Evolutionary conservation across 2,888 invertebrate genomes (phyloP), one percentile per base, ranked within the genome.

Genomic region (Fragum fragum): DNA sequence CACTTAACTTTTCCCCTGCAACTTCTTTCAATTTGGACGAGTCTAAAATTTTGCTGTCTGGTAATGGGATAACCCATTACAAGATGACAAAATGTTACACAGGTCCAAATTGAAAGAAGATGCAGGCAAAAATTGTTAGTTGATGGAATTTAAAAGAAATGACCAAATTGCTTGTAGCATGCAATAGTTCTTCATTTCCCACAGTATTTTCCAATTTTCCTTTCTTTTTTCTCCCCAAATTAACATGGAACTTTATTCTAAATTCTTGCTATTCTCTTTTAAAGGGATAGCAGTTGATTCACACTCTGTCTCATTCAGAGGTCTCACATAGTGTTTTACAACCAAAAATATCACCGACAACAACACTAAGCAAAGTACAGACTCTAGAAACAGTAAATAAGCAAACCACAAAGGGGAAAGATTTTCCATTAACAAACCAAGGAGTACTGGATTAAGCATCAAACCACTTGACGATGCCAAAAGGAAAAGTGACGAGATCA

Each of bases 351-450:
- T 72, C 14, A 55, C 39, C n/a, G 79, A 28, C 68, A 85, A 76
- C 21, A 83, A n/a, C 23, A 55, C 32, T n/a, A 86, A 74, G 59
- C 73, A 80, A 5, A 81, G 11, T 61, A 76, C 39, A 21, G 80
- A 80, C 36, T 88, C 79, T 2, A 39, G 63, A 18, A 87, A 55
- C 21, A 87, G 39, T 2, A 89, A 68, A 52, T 87, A 88, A 5
- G 82, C 76, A 75, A 84, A 88, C 76, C 81, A 85, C 72, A 89
- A 61, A 0, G 87, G 81, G 7, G 82, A 42, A 52, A 78, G 79
- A 2, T 85, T 81, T 23, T 88, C 86, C 85, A 89, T 88, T 18
- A 88, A 21, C 28, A 78, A 76, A 6, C 89, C 89, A 6, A 89
- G 66, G 11, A 88, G 61, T 23, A 88, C 59, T 0, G 89, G 89